Evolutionary conservation across 2,888 invertebrate genomes (phyloP).

Genomic region (Tricholauxania praeusta): DNA sequence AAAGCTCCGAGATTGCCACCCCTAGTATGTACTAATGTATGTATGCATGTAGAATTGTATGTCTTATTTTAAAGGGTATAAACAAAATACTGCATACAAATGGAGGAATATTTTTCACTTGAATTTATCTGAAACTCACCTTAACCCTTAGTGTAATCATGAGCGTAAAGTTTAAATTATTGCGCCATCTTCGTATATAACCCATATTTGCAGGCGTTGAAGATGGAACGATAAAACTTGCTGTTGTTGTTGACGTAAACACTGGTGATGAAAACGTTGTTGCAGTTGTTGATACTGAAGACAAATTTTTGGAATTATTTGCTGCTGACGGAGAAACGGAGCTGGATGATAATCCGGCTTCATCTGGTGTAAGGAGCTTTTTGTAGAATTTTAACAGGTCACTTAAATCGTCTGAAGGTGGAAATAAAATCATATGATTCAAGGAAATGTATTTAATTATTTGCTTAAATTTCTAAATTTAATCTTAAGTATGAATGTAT

Average conservation of each 20-base stretch:
- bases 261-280: constrained; percentile 17
- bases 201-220: constrained; percentile 64
- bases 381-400: constrained; percentile 67
- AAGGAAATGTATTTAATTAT: too few species aligned
- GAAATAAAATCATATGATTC: neutral
- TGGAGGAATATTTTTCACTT: neutral
- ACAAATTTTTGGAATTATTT: neutral
- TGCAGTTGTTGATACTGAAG: constrained; percentile 35
- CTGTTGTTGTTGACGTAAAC: constrained; percentile 16
- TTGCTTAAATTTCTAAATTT: too few species aligned
- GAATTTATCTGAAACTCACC: constrained; percentile 50
- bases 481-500: too few species aligned
- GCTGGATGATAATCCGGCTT: constrained; percentile 43
- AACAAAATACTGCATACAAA: too few species aligned
- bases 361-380: constrained; percentile 60
- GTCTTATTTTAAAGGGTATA: too few species aligned
- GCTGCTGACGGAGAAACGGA: constrained; percentile 37
- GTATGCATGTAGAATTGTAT: too few species aligned
- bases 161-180: constrained; percentile 64
- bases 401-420: constrained; percentile 64
- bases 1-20: too few species aligned
- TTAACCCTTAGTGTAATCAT: constrained; percentile 66
- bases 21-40: too few species aligned
- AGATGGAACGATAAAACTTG: constrained; percentile 44
- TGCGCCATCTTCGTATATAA: constrained; percentile 62